These are phyloP conservation scores for Mycalesis mineus DNA, from an alignment of 2,888 invertebrate genomes.

Conservation along the genomic window DNA sequence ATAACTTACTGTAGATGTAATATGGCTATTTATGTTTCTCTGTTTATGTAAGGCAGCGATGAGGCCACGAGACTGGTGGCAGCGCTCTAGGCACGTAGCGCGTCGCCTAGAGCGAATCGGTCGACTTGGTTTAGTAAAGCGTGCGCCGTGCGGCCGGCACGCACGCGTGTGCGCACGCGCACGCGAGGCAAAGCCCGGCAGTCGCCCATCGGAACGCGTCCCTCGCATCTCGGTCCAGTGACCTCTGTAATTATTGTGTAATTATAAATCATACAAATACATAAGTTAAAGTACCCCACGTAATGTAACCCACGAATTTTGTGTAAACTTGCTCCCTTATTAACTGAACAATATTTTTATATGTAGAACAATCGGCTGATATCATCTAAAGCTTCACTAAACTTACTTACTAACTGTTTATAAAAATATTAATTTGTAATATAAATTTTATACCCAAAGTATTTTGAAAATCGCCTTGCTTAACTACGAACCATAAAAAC, in stretches of 20 bases:
- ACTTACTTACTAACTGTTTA: background rate
- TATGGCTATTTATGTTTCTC: constrained; percentile 60
- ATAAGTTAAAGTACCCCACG: constrained; percentile 43
- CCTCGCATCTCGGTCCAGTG: constrained; percentile 54
- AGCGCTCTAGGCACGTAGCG: constrained; percentile 12
- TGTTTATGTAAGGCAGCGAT: constrained; percentile 36
- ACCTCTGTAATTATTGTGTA: constrained; percentile 44
- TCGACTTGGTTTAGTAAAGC: background rate
- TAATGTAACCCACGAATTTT: constrained; percentile 46
- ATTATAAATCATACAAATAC: constrained; percentile 43
- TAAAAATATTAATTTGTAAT: background rate
- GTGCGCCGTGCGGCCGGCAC: constrained; percentile 3
- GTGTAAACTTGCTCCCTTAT: constrained; percentile 53
- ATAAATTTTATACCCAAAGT: constrained; percentile 1
- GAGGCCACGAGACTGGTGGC: constrained; percentile 41
- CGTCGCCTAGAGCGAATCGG: constrained; percentile 11
- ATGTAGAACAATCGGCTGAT: background rate
- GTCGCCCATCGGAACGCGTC: constrained; percentile 45
- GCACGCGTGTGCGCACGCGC: too few relatives aligned
- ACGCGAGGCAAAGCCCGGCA: background rate
- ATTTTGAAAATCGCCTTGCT: too few relatives aligned
- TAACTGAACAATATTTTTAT: constrained; percentile 47
- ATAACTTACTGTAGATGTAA: constrained; percentile 44
- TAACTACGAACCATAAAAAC: background rate
- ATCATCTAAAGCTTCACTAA: background rate